Conservation (phyloP, 2,113 vertebrate genomes). For the Paraplagusia blochii region DNA sequence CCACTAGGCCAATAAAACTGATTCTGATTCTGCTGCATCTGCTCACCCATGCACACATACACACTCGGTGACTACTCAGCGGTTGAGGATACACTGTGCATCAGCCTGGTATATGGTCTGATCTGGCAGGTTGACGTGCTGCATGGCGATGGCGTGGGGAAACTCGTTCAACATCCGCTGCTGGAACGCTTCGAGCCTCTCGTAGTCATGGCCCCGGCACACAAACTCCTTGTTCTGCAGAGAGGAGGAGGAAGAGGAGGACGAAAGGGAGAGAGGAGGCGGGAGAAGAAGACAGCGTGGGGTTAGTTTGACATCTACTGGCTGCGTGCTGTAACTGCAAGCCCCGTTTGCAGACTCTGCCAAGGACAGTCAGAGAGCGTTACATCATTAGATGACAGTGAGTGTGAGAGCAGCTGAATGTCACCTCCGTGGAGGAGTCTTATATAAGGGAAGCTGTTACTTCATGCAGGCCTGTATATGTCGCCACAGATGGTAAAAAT, state of each 20-base stretch:
- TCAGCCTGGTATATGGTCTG: constrained; percentile 99
- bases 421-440: constrained; percentile 53
- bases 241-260: neutral
- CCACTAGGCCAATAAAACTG: too few relatives aligned
- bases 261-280: constrained; percentile 1
- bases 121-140: constrained; percentile 97
- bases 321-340: constrained; percentile 27
- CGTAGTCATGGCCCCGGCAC: constrained; percentile 97
- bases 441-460: constrained; percentile 45
- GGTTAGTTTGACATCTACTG: constrained; percentile 74
- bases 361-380: constrained; percentile 32
- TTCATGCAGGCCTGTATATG: constrained; percentile 7
- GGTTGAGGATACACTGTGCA: constrained; percentile 92
- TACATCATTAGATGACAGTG: constrained; percentile 59
- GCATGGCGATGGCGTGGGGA: constrained; percentile 98
- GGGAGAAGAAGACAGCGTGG: constrained; percentile 4
- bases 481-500: constrained; percentile 6
- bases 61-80: neutral
- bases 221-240: constrained; percentile 98
- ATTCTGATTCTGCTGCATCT: too few relatives aligned
- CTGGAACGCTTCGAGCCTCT: constrained; percentile 97
- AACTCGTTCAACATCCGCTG: constrained; percentile 99
- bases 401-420: constrained; percentile 57
- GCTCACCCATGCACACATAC: too few relatives aligned
- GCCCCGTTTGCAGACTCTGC: constrained; percentile 10